phyloP scores from a whole-genome alignment of 1,140 invertebrate species.

The Drosophila kikkawai region DNA sequence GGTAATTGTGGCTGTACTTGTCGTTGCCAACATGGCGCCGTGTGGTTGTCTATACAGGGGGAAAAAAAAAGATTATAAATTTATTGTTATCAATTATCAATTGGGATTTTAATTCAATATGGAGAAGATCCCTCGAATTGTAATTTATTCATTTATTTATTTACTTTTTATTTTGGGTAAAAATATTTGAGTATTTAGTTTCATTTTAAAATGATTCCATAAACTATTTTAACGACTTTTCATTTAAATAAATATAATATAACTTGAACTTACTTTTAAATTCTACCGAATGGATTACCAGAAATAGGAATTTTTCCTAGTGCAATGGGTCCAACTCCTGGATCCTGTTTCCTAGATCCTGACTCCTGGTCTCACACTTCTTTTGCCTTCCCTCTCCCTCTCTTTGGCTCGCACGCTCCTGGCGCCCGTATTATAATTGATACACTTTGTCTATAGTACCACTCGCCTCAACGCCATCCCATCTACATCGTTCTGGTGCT shows the following conservation, averaged over 20 bases:
- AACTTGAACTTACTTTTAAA: no score
- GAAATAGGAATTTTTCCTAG: not conserved
- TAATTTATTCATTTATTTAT: no score
- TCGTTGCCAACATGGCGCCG: conserved; percentile 53
- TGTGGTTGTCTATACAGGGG: conserved; percentile 2
- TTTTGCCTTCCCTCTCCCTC: not conserved
- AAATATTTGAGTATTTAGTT: no score
- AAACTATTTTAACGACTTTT: not conserved
- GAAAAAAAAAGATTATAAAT: not conserved
- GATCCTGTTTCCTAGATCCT: conserved; percentile 5
- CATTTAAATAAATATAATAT: no score
- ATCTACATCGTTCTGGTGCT: conserved; percentile 2
- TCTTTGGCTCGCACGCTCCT: conserved; percentile 25
- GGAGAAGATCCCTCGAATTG: no score
- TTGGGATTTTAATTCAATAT: not conserved
- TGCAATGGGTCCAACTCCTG: conserved; percentile 1
- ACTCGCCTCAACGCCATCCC: conserved; percentile 4
- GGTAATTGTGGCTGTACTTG: conserved; percentile 79
- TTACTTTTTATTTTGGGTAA: no score
- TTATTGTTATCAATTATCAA: no score
- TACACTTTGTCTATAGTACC: conserved; percentile 69
- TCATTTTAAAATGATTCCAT: not conserved
- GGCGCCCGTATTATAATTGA: conserved; percentile 79
- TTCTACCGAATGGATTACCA: not conserved
- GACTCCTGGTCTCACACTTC: conserved; percentile 1